A percentile compares a stretch with the other conserved stretches of the same genome.
phyloP scores from a whole-genome alignment of 2,113 vertebrate species.

The Bos indicus region DNA sequence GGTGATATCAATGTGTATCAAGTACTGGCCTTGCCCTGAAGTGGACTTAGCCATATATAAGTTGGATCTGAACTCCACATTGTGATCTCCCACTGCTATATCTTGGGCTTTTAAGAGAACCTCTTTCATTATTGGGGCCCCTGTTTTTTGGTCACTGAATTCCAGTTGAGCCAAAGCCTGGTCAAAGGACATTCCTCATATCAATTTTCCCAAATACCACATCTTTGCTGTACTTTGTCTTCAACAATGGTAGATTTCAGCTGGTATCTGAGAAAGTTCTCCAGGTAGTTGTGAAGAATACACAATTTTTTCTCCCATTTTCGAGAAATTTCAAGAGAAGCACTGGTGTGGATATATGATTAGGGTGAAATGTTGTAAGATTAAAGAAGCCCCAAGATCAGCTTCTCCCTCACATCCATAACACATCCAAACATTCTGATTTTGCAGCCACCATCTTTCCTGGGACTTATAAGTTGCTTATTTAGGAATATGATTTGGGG shows the following conservation, averaged over 20 bases:
- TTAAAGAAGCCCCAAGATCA: constrained; percentile 68
- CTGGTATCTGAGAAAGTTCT: constrained; percentile 88
- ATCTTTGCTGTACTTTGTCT: not conserved
- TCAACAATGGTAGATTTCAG: not conserved
- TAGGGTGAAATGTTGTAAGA: constrained; percentile 55
- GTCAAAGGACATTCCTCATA: not conserved
- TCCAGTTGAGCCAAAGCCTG: not conserved
- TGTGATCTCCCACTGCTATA: constrained; percentile 91
- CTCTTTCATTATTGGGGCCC: constrained; percentile 67
- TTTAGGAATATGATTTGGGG: not conserved
- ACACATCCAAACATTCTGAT: not conserved
- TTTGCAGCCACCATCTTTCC: not conserved
- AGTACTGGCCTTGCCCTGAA: constrained; percentile 87
- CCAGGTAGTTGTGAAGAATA: constrained; percentile 90
- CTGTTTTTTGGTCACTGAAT: not conserved
- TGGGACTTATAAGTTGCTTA: not conserved
- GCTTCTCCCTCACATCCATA: not conserved
- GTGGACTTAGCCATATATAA: constrained; percentile 90
- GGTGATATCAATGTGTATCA: constrained; percentile 92
- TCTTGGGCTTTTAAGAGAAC: constrained; percentile 95
- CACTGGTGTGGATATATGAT: constrained; percentile 84
- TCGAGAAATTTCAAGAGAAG: constrained; percentile 67
- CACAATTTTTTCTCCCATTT: constrained; percentile 87
- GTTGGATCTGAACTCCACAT: constrained; percentile 96
- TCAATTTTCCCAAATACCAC: not conserved